Percentiles rank a stretch among this genome's conserved stretches.
These are phyloP conservation scores for Drosophila nikananu DNA, from an alignment of 1,140 invertebrate genomes.

Conservation along the genomic window DNA sequence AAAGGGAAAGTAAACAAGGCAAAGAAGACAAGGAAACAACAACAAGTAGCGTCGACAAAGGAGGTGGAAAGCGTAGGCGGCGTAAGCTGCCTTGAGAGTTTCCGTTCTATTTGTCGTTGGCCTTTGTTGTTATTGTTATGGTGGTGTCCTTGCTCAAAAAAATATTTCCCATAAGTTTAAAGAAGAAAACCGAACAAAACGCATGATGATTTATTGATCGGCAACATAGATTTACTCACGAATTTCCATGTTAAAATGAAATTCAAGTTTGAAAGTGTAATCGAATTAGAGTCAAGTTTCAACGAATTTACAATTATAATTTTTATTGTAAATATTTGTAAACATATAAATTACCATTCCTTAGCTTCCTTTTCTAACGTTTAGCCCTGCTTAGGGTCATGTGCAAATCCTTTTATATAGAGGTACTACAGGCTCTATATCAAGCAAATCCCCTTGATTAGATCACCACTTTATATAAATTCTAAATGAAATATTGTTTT, in stretches of 20 bases:
- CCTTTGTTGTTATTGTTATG: neutral
- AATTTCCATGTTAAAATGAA: neutral
- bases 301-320: neutral
- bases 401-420: neutral
- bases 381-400: neutral
- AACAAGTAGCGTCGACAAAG: slow-evolving; percentile 37
- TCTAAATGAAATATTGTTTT: neutral
- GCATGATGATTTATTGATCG: slow-evolving; percentile 7
- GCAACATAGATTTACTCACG: neutral
- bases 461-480: slow-evolving; percentile 1
- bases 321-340: neutral
- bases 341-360: neutral
- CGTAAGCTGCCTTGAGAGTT: slow-evolving; percentile 18
- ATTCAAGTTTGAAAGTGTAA: neutral
- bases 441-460: neutral
- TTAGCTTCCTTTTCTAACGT: neutral
- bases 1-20: slow-evolving; percentile 42
- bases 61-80: slow-evolving; percentile 32
- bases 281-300: too few species aligned
- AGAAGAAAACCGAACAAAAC: neutral
- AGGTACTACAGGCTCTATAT: neutral
- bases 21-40: slow-evolving; percentile 13
- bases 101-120: slow-evolving; percentile 8
- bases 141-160: slow-evolving; percentile 20
- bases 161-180: neutral